These are phyloP conservation scores for Machaerirhynchus nigripectus DNA, from an alignment of 2,113 vertebrate genomes.

Conservation along the genomic window DNA sequence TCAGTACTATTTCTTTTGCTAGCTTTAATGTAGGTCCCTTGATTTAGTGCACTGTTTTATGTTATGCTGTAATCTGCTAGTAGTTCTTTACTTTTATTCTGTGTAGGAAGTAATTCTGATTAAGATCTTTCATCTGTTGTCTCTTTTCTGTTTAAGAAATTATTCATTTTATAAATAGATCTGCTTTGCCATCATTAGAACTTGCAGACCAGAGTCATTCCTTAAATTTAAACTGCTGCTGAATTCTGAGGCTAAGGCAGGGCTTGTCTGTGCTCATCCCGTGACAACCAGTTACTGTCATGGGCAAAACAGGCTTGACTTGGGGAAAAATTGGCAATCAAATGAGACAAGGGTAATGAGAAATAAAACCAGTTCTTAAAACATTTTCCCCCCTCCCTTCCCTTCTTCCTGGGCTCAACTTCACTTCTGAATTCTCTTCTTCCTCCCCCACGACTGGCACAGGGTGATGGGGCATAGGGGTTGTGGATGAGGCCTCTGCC, in stretches of 20 bases:
- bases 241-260: not conserved
- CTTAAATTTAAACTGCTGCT: not conserved
- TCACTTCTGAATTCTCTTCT: not conserved
- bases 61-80: not conserved
- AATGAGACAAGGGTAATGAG: not conserved
- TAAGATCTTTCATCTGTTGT: not conserved
- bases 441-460: rapidly evolving
- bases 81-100: not conserved
- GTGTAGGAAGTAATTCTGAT: not conserved
- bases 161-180: not conserved
- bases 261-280: not conserved
- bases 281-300: not conserved
- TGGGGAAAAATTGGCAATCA: not conserved
- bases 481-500: not conserved
- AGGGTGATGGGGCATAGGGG: not conserved
- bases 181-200: not conserved
- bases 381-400: rapidly evolving
- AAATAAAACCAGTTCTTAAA: not conserved
- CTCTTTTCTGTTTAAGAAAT: not conserved
- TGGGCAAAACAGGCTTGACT: not conserved
- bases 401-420: not conserved
- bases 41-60: not conserved
- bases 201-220: not conserved
- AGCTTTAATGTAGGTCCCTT: not conserved
- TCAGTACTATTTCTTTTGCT: not conserved